Base-by-base conservation (phyloP, 2,113 vertebrate species). In the Protomyctophum bolini region DNA sequence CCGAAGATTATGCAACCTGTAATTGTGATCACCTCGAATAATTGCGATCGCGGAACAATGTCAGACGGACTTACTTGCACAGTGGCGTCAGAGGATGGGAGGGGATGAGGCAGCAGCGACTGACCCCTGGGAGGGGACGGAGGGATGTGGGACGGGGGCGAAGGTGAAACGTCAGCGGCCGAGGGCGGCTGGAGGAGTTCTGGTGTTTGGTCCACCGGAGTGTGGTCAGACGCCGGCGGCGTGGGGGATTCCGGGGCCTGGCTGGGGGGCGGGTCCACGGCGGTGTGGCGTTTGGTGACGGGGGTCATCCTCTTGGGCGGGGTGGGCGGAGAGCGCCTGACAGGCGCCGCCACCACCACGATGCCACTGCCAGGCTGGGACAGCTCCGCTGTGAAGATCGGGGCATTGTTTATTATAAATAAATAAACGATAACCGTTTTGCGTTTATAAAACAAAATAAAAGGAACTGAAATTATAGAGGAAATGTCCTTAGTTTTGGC, bases 321-420 rank as follows among this genome's bases (percentile, higher is more conserved):
- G 28, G 94, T 91, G 9, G 97, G 97, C 14, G 96, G 97, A 33
- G 97, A 97, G 29, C 94, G 94, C 82, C 94, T 98, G 47, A 89
- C 57, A 3, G 47, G 91, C 15, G 89, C 83, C 14, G 55, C 90
- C 70, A 81, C 90, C 63, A 69, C 82, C 78, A 89, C 76, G 77
- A 81, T 2, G 1, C 85, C 82, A 6, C 83, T 80, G 58, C 93
- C 87, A 28, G 91, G 88, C 57, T 95, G 94, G 4, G 93, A 94
- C 9, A 94, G 85, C 80, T 98, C 96, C 41, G 92, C 94, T 96
- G 90, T 33, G 14, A 14, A 52, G 50, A 9, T 8, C 50, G 5
- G 33, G 33, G 33, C 21, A 21, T 21, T 21, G 21, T 21, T 21
- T 21, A 21, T 21, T 21, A 21, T 1, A 21, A 21, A 21, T 21